Base-by-base conservation (phyloP, 2,797 vertebrate genomes). In the Sphenodon punctatus region DNA sequence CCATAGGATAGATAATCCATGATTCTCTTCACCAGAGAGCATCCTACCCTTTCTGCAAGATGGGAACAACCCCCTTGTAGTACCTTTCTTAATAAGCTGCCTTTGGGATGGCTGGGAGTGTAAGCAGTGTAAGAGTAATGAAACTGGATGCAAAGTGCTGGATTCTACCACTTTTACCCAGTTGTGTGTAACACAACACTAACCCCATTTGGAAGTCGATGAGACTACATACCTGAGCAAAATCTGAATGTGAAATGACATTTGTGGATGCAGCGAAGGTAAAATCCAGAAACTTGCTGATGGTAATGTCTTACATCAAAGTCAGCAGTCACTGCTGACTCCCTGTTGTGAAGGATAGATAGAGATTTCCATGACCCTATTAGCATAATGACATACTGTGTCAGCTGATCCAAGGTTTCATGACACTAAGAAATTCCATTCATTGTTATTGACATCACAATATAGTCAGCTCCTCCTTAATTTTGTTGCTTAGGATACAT, bases 101-200 rank as follows among this genome's bases (percentile, higher is more conserved):
- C 68, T 39, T 2, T 30, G 45, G 63, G 48, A 13, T 63, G 55
- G 16, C 74, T 63, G 41, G 42, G 16, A 78, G 22, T 27, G 19
- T 4, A 70, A 0, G 1, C 55, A 42, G 39, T 32, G 30, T 39
- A 39, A 43, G 36, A 15, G 75, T 38, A 23, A 0, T 0, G 30
- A 22, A 6, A 13, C 5, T 56, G 13, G 60, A n/a, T 27, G 49
- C 49, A 51, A 51, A 27, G n/a, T 16, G 7, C n/a, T n/a, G 51
- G n/a, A 27, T 51, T 51, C 49, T 51, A 16, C n/a, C 25, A 41
- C 34, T 36, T 39, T 58, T 27, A 51, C 16, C 73, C 3, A 1
- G n/a, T 45, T 5, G 11, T 10, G 15, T 86, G 10, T 49, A 55
- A 12, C 22, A 56, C 1, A 42, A 76, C 19, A 36, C 27, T 14